Base-by-base conservation (phyloP, 2,797 vertebrate species). In the Forpus xanthops region DNA sequence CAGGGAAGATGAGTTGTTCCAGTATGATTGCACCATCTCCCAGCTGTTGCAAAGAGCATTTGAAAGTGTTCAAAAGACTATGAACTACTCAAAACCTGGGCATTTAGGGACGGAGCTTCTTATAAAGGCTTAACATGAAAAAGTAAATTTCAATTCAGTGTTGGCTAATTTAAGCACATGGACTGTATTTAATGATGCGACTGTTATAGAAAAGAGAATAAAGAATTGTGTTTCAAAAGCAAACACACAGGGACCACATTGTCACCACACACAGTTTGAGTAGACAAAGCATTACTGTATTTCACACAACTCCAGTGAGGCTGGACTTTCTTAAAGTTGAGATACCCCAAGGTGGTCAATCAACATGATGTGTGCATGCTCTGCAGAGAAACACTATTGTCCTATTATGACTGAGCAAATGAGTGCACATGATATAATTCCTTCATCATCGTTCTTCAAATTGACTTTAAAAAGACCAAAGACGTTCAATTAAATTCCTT, bases 341-440 rank as follows among this genome's bases (percentile, higher is more conserved):
- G 1, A 25, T 81, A 25, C 12, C 12, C 15, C 18, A 11, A 76
- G 13, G 13, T 37, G 5, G 37, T 55, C 9, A 39, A 45, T 70
- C 55, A 77, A 24, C 2, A 3, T 3, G 3, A 2, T 55, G 11
- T 27, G 7, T 6, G 13, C 35, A 30, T 11, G 7, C 3, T 82
- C 31, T 56, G 55, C 60, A 80, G 10, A 28, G 41, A 67, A 68
- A 65, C 15, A 7, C 6, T 60, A 6, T 35, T 10, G 3, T 55
- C 17, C 7, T 49, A 3, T 31, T 74, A 18, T 49, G 24, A 35
- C 61, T 55, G 37, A 74, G 5, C 3, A 80, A 72, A 87, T 56
- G 8, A 31, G 12, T 50, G 19, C 5, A 37, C 5, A 1, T 21
- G 9, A 53, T 45, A 13, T 8, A 80, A 27, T 56, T 83, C 27